phyloP scores from a whole-genome alignment of 2,113 vertebrate genomes.

The Hippocampus guttulatus region DNA sequence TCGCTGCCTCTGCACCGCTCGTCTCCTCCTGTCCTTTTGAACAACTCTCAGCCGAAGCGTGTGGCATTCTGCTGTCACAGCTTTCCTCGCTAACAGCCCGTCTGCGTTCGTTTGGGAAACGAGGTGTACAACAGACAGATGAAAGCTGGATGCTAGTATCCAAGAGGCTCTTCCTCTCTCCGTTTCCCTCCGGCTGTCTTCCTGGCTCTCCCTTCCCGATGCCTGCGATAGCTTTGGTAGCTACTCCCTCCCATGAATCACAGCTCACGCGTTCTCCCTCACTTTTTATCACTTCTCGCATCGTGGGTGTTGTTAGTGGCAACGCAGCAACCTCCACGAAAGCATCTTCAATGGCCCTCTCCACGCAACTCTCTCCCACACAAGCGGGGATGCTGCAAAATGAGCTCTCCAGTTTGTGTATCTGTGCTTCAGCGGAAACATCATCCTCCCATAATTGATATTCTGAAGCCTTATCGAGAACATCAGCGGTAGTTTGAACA shows the following conservation, averaged over 20 bases:
- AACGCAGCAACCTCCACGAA: conserved; percentile 59
- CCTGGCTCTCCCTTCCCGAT: conserved; percentile 36
- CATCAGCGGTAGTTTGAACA: conserved; percentile 38
- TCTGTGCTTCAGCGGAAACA: conserved; percentile 39
- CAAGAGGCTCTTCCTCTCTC: conserved; percentile 31
- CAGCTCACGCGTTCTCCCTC: conserved; percentile 57
- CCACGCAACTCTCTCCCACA: conserved; percentile 60
- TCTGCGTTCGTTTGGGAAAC: conserved; percentile 42
- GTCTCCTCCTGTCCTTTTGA: conserved; percentile 45
- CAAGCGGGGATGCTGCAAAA: conserved; percentile 42
- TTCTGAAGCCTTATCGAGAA: conserved; percentile 35
- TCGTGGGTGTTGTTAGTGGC: conserved; percentile 73
- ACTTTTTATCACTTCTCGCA: conserved; percentile 72
- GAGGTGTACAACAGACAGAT: conserved; percentile 59
- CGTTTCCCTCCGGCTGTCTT: conserved; percentile 21
- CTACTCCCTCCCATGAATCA: conserved; percentile 50
- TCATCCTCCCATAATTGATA: conserved; percentile 39
- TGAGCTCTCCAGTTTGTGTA: conserved; percentile 37
- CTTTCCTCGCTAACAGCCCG: conserved; percentile 42
- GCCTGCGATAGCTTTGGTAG: conserved; percentile 39
- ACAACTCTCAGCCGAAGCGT: conserved; percentile 54
- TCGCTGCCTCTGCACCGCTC: conserved; percentile 31
- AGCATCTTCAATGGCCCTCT: conserved; percentile 64
- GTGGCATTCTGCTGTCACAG: conserved; percentile 65
- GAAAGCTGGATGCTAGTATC: conserved; percentile 34